phyloP scores from a whole-genome alignment of 2,113 vertebrate species.

The Galeopterus variegatus region DNA sequence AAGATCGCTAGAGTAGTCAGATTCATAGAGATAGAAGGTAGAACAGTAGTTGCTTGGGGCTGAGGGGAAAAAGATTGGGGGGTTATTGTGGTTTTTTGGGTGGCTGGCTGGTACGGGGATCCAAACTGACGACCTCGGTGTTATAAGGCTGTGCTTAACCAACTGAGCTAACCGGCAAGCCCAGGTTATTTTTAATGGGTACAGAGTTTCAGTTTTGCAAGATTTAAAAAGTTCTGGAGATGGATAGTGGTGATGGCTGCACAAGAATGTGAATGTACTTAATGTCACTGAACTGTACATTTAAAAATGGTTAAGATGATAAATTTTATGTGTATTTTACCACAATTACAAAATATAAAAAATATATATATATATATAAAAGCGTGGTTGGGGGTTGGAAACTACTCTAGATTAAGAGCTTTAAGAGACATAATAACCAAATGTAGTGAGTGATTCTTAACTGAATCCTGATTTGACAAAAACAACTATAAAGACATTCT shows the following conservation, averaged over 20 bases:
- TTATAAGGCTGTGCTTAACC: too few relatives aligned
- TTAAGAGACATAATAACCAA: not conserved
- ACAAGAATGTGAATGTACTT: too few relatives aligned
- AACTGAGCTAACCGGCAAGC: too few relatives aligned
- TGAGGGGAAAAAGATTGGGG: not conserved
- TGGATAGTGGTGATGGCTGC: not conserved
- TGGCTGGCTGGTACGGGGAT: too few relatives aligned
- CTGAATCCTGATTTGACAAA: not conserved
- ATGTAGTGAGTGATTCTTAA: not conserved
- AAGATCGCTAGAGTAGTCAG: not conserved
- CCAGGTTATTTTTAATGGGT: not conserved
- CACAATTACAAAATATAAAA: conserved; percentile 37
- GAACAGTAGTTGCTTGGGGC: not conserved
- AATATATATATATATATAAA: not conserved
- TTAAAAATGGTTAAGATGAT: not conserved
- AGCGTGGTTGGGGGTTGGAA: not conserved
- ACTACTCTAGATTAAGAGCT: not conserved
- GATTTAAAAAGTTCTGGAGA: not conserved
- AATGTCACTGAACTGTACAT: not conserved
- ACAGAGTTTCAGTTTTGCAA: not conserved
- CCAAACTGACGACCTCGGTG: too few relatives aligned
- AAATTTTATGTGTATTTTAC: not conserved
- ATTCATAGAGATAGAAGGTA: not conserved
- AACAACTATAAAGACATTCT: not conserved
- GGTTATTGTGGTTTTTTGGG: too few relatives aligned